Base-by-base conservation (phyloP, 1,140 invertebrate species). In the Drosophila guanche region DNA sequence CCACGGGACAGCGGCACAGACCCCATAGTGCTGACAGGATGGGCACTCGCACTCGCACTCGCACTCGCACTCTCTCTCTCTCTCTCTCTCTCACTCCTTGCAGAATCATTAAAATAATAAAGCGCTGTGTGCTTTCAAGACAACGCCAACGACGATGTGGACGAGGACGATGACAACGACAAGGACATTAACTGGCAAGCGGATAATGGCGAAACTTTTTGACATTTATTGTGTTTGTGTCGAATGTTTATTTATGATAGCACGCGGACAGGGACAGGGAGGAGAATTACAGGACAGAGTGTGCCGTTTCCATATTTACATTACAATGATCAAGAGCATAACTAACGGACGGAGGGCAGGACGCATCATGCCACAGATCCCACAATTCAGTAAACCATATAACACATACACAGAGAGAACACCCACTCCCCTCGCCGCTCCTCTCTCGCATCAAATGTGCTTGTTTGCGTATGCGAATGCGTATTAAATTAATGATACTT, bases 401-500 rank as follows among this genome's bases (percentile, higher is more conserved):
- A 37, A 25, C 33, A 29, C 22, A 23, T 27, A 6, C 16, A 20
- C 16, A 20, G 16, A 20, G 16, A 20, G 16, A 20, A 20, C 16
- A 16, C 60, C 16, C 29, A 29, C 23, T 3, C 7, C 29, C 20
- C 43, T 27, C 10, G 40, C 40, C 55, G 22, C 52, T 45, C 14
- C 42, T 16, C 48, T 37, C 12, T 45, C 54, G 42, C 46, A 47
- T 67, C 67, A 72, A 72, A 61, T 62, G 69, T 54, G 59, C 59
- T 70, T 50, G 55, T 57, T 76, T 71, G 80, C 74, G 69, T 83
- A 58, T 66, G 73, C 83, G 75, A 69, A 81, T 81, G 80, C 77
- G 83, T 88, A 90, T 90, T 90, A 90, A 90, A 88, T 90, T 90
- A 90, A 90, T 90, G 88, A 88, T 90, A 74, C 83, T 90, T 90